Conservation (phyloP, 1,140 invertebrate genomes). For the Heliconius hermathena region DNA sequence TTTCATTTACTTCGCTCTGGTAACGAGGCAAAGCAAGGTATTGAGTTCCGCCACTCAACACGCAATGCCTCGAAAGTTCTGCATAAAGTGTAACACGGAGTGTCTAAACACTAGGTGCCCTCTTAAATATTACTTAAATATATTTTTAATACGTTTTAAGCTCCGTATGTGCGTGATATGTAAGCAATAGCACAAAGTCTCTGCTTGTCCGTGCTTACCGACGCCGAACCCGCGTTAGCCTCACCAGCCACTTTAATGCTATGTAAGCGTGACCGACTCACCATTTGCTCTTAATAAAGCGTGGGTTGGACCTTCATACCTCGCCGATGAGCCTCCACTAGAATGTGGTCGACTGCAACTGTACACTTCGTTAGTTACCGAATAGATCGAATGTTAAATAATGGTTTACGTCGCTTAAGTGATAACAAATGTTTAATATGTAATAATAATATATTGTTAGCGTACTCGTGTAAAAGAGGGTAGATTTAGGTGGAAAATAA, state of each 20-base stretch:
- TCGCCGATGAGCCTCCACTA: conserved; percentile 39
- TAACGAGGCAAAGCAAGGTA: no score
- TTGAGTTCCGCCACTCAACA: no score
- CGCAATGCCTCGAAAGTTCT: no score
- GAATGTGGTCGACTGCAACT: conserved; percentile 21
- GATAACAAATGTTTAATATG: background rate
- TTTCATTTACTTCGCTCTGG: no score
- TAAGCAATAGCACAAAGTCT: conserved; percentile 46
- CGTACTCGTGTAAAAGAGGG: no score
- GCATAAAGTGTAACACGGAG: no score
- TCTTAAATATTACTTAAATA: no score
- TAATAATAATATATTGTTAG: no score
- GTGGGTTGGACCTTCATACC: conserved; percentile 33
- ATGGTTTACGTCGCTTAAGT: background rate
- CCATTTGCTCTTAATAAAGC: conserved; percentile 43
- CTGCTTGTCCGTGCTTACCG: conserved; percentile 49
- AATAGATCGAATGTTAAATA: background rate
- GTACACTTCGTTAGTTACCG: background rate
- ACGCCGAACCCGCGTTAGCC: conserved; percentile 57
- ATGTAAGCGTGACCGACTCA: conserved; percentile 50
- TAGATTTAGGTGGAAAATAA: no score
- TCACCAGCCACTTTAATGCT: conserved; percentile 47
- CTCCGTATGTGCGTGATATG: background rate
- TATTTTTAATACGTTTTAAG: background rate
- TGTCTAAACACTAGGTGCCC: no score